Evolutionary conservation across 1,140 invertebrate species (phyloP), one percentile per base, ranked within the genome.

Genomic region (Macrostomum lignano): DNA sequence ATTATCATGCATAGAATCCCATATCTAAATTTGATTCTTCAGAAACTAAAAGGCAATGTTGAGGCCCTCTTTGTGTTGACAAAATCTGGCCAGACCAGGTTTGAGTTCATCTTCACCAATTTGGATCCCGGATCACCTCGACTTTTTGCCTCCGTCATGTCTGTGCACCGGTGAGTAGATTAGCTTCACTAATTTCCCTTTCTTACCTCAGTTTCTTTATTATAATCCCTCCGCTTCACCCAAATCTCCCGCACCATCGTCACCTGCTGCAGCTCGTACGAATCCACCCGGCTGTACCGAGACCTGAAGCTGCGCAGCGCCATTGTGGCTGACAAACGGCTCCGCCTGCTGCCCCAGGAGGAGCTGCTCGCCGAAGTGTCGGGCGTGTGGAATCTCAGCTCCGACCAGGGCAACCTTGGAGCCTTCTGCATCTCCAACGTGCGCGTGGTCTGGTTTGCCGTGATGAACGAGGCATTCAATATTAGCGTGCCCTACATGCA

Each of bases 91-190:
- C 72, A 67, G 37, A 76, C 73, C 9, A 64, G 74, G 47, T 96
- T 86, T 50, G 86, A 94, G 59, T 94, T 94, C 51, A 72, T 94
- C 39, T 94, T 96, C 48, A 91, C 81, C 3, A 88, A 88, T 62
- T n/a, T n/a, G n/a, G n/a, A n/a, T n/a, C n/a, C n/a, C n/a, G n/a
- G n/a, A n/a, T n/a, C n/a, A n/a, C 68, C 70, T 20, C 56, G 75
- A 42, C 70, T 84, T 44, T 86, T 86, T 46, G 75, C 75, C 3
- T 75, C 79, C 28, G 72, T 91, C 0, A 72, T 78, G 38, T 76
- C 77, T 25, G 74, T 67, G 19, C 61, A 62, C 43, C 60, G 61
- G 50, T 74, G n/a, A n/a, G n/a, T n/a, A n/a, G n/a, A n/a, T n/a
- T n/a, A n/a, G n/a, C n/a, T n/a, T n/a, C n/a, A n/a, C n/a, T n/a